phyloP scores from a whole-genome alignment of 2,797 vertebrate species.

The Orestias chungarensis region DNA sequence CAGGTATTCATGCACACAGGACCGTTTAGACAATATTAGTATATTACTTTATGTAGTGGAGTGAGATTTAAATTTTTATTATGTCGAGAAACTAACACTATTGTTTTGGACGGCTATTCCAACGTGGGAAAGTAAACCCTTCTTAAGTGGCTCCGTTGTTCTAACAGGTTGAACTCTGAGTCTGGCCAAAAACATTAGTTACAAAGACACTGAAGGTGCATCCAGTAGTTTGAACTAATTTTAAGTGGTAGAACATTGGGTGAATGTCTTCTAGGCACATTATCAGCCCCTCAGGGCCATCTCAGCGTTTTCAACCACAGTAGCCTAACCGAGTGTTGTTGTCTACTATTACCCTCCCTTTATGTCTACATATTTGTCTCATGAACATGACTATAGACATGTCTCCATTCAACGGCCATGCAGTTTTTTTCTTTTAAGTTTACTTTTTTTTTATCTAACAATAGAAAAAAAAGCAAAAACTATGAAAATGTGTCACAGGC shows the following conservation, averaged over 20 bases:
- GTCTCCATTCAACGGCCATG: too few species aligned
- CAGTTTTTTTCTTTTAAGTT: too few species aligned
- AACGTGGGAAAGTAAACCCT: neutral
- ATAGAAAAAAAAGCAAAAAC: too few species aligned
- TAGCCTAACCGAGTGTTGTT: neutral
- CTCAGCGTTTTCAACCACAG: neutral
- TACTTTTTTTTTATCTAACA: too few species aligned
- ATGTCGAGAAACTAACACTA: too few species aligned
- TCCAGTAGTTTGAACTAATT: neutral
- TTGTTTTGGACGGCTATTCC: neutral
- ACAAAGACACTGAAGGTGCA: neutral
- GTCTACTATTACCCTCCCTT: too few species aligned
- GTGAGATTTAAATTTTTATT: neutral
- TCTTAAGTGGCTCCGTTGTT: neutral
- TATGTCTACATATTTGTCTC: too few species aligned
- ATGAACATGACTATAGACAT: too few species aligned
- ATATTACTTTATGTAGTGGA: neutral
- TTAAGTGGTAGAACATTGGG: neutral
- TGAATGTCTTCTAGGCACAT: neutral
- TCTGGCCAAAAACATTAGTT: neutral
- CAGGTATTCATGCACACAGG: neutral
- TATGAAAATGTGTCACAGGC: too few species aligned
- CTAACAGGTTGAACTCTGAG: too few species aligned
- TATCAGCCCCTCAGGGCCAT: neutral
- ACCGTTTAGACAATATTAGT: neutral